A percentile compares a stretch with the other conserved stretches of the same genome.
phyloP scores from a whole-genome alignment of 2,113 vertebrate species.

The Ivindomyrus marchei region DNA sequence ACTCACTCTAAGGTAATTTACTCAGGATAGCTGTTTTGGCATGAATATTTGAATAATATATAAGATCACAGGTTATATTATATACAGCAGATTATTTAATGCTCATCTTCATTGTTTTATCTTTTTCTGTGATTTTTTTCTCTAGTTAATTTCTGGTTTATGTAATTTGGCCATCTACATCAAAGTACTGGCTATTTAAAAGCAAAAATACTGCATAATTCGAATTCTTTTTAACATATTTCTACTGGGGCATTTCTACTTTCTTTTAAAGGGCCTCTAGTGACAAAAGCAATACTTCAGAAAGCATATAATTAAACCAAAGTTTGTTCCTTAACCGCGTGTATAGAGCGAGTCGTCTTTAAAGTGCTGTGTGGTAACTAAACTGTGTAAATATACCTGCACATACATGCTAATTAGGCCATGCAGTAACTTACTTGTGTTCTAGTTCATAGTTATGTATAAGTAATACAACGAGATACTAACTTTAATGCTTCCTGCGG shows the following conservation, averaged over 20 bases:
- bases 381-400: not conserved
- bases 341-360: not conserved
- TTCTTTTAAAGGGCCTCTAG: not conserved
- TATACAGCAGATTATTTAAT: not conserved
- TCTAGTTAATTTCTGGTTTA: not conserved
- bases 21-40: not conserved
- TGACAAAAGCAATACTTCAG: not conserved
- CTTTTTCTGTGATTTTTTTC: not conserved
- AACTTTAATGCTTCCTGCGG: not conserved
- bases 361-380: not conserved
- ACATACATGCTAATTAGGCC: not conserved
- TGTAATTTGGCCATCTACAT: not conserved
- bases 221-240: not conserved
- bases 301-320: not conserved
- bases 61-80: not conserved
- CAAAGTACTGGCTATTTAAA: not conserved
- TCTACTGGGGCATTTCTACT: not conserved
- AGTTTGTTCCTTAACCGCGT: not conserved
- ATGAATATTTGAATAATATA: not conserved
- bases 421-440: not conserved
- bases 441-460: not conserved
- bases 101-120: not conserved
- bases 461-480: not conserved
- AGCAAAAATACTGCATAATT: not conserved
- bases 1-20: not conserved